Percentiles rank a stretch among this genome's conserved stretches.
Conservation (phyloP, 2,888 invertebrate species). For the Drosophila paramelanica region DNA sequence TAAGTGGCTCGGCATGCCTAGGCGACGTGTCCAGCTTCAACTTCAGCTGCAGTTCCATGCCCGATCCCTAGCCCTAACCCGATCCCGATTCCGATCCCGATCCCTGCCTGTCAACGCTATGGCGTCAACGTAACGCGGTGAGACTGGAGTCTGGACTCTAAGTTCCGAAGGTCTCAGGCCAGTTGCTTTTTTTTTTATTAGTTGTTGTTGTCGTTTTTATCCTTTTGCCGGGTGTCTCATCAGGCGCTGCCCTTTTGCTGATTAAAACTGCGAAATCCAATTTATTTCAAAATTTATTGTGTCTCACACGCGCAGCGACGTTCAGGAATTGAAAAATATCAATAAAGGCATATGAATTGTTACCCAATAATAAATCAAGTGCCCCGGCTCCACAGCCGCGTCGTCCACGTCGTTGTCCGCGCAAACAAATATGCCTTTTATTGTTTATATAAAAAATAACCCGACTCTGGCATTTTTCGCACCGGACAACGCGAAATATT, state of each 20-base stretch:
- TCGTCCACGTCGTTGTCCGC: slow-evolving; percentile 26
- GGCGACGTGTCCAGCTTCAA: slow-evolving; percentile 52
- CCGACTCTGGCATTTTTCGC: slow-evolving; percentile 69
- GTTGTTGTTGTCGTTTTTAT: slow-evolving; percentile 10
- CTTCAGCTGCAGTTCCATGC: slow-evolving; percentile 35
- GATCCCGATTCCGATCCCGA: slow-evolving; percentile 9
- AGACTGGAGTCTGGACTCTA: slow-evolving; percentile 18
- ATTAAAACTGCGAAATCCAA: slow-evolving; percentile 81
- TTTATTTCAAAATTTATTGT: slow-evolving; percentile 81
- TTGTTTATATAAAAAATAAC: slow-evolving; percentile 67
- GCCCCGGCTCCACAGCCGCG: slow-evolving; percentile 11
- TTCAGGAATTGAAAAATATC: slow-evolving; percentile 78
- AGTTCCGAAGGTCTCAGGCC: slow-evolving; percentile 41
- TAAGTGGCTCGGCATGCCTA: slow-evolving; percentile 70
- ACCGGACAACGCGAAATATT: slow-evolving; percentile 71
- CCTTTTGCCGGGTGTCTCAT: slow-evolving; percentile 50
- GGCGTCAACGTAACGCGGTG: slow-evolving; percentile 47
- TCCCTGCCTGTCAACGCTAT: slow-evolving; percentile 50
- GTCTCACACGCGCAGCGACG: slow-evolving; percentile 76
- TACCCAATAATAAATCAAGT: slow-evolving; percentile 81
- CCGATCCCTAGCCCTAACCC: slow-evolving; percentile 22
- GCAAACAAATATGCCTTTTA: slow-evolving; percentile 77
- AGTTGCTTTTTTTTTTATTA: slow-evolving; percentile 14
- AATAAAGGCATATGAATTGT: slow-evolving; percentile 80
- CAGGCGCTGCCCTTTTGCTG: slow-evolving; percentile 67